These are phyloP conservation scores for Tadarida brasiliensis DNA, from an alignment of 2,797 vertebrate species.

Conservation along the genomic window DNA sequence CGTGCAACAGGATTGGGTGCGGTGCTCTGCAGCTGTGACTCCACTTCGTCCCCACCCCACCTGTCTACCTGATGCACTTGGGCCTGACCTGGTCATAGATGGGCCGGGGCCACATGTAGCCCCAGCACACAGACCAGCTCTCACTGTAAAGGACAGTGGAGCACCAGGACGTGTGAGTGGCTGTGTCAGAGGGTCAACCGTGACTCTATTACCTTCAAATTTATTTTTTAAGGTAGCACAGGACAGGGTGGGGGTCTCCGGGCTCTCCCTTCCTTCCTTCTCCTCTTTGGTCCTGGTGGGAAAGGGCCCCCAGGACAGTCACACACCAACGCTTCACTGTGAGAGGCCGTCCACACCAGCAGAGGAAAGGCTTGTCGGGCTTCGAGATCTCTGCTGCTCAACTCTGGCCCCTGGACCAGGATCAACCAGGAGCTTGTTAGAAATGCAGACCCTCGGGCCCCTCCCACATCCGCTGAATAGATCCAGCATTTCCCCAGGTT, in stretches of 20 bases:
- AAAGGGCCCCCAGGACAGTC: neutral
- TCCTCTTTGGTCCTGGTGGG: neutral
- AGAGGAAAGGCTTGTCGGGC: neutral
- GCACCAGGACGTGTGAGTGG: neutral
- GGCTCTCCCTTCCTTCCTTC: neutral
- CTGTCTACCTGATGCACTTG: neutral
- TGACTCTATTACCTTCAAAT: neutral
- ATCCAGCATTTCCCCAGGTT: neutral
- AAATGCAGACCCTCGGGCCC: neutral
- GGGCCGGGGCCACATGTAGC: neutral
- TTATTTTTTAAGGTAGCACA: neutral
- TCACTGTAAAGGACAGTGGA: rapidly evolving
- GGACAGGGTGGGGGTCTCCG: neutral
- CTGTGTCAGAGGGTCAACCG: neutral
- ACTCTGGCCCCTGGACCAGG: neutral
- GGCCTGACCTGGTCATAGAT: neutral
- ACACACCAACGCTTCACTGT: too few relatives aligned
- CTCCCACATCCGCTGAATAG: neutral
- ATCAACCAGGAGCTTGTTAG: neutral
- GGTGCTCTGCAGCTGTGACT: neutral
- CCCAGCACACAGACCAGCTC: neutral
- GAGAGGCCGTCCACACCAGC: neutral
- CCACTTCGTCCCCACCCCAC: neutral
- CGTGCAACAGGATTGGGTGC: neutral
- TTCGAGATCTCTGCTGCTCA: neutral